Conservation (phyloP, 2,888 invertebrate genomes). For the Phlogophora meticulosa region DNA sequence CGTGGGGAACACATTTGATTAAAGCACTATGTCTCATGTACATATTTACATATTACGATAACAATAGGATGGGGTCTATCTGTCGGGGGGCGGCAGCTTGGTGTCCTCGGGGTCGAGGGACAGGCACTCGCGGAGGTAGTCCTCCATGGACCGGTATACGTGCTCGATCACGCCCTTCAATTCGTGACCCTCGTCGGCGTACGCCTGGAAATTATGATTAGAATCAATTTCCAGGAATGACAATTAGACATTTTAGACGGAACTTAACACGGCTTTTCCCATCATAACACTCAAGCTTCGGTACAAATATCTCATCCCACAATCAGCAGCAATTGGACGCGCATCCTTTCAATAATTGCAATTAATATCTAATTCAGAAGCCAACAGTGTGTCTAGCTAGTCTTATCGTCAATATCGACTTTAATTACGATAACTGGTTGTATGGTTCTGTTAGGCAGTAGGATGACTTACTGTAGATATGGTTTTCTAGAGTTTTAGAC, state of each 20-base stretch:
- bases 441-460: no score
- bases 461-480: no score
- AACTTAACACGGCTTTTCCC: no score
- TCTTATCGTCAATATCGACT: no score
- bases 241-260: not conserved
- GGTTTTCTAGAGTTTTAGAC: no score
- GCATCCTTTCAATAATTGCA: no score
- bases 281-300: no score
- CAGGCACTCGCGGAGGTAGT: conserved; percentile 97
- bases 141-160: conserved; percentile 98
- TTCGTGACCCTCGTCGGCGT: conserved; percentile 97
- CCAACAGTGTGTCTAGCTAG: no score
- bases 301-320: no score
- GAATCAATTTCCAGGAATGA: not conserved
- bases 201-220: conserved; percentile 92
- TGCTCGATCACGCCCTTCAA: conserved; percentile 96
- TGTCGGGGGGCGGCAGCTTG: conserved; percentile 92
- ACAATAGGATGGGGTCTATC: conserved; percentile 81
- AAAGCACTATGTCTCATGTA: conserved; percentile 88
- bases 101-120: conserved; percentile 95
- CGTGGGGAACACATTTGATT: conserved; percentile 88
- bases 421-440: no score
- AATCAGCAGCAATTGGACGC: no score
- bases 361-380: no score
- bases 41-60: conserved; percentile 87